A percentile compares a stretch with the other conserved stretches of the same genome.
phyloP scores from a whole-genome alignment of 2,888 invertebrate species.

The Oligia strigilis region DNA sequence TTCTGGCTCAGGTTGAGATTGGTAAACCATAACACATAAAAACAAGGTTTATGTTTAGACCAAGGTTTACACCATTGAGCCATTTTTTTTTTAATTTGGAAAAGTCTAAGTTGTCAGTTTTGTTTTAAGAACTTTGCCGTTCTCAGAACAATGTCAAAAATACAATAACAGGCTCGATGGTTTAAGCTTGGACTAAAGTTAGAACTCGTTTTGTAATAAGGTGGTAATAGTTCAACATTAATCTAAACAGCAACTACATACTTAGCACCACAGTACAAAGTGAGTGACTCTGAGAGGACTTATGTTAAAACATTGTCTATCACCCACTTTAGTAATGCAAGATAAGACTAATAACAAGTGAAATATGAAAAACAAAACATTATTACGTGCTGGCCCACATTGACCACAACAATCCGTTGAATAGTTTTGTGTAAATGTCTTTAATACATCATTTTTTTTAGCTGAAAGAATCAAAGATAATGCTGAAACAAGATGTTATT shows the following conservation, averaged over 20 bases:
- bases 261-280: background rate
- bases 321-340: background rate
- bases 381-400: conserved; percentile 15
- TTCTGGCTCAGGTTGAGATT: background rate
- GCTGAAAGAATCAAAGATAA: background rate
- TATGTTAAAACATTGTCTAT: background rate
- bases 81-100: no score
- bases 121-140: no score
- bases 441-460: conserved; percentile 17
- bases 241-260: background rate
- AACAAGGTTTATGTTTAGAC: no score
- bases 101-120: no score
- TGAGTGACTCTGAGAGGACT: background rate
- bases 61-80: no score
- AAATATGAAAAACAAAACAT: conserved; percentile 1
- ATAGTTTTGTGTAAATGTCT: conserved; percentile 1
- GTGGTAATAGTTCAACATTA: background rate
- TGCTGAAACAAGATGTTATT: conserved; percentile 32
- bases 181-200: background rate
- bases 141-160: no score
- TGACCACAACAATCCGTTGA: conserved; percentile 4
- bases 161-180: background rate
- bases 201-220: background rate
- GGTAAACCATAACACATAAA: background rate
- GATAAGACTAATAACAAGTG: background rate